phyloP scores from a whole-genome alignment of 92 coral and sea anemone species.

The Bergia puertoricense region DNA sequence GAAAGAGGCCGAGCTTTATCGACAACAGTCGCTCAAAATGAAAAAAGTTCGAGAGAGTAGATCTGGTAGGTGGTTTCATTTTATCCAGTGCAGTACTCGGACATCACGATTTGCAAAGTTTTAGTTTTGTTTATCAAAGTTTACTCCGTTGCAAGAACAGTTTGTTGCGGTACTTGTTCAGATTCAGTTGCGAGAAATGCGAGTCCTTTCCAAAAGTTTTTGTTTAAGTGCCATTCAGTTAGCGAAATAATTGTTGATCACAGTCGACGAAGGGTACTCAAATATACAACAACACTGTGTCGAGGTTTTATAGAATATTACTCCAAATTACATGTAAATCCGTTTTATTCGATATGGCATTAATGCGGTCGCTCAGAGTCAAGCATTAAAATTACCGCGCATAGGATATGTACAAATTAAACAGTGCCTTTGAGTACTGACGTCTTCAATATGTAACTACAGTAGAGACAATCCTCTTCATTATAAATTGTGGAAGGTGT shows the following conservation, averaged over 20 bases:
- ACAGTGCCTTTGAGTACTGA: background rate
- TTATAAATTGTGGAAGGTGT: no score
- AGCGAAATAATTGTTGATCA: background rate
- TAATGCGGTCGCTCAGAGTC: background rate
- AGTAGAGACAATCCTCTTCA: no score
- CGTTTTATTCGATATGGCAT: background rate
- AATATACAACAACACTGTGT: background rate
- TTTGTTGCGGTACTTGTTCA: background rate
- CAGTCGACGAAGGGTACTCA: background rate
- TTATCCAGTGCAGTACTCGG: background rate
- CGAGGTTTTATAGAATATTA: background rate
- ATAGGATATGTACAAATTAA: background rate
- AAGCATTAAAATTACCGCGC: background rate
- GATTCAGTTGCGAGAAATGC: background rate
- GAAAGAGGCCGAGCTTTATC: background rate
- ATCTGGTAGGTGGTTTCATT: background rate
- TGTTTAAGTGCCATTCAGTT: background rate
- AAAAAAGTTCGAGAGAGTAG: conserved; percentile 6
- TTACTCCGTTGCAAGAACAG: background rate
- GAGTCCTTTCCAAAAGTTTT: background rate
- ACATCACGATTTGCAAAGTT: background rate
- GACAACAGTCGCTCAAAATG: conserved; percentile 19
- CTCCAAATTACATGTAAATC: background rate
- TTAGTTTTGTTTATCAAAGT: background rate
- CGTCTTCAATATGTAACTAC: no score